Evolutionary conservation across 37 sponge, comb jelly and placozoan species (phyloP).

Genomic region (Beroe forskalii): DNA sequence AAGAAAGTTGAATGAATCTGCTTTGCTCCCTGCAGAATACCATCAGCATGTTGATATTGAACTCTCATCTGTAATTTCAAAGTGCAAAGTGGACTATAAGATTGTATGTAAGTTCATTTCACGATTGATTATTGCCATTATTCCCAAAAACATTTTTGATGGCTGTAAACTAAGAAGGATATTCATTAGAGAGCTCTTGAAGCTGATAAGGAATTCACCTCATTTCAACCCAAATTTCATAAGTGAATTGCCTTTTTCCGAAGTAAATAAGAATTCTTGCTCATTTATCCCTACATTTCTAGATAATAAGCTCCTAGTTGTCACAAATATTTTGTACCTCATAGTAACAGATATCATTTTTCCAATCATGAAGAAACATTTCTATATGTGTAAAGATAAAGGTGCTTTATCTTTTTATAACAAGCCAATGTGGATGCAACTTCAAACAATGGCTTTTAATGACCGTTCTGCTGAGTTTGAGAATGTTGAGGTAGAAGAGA

Average conservation of each 20-base stretch:
- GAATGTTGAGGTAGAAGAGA: too few species aligned
- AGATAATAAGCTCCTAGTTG: not conserved
- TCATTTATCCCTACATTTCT: not conserved
- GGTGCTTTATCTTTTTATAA: not conserved
- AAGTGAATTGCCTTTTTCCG: not conserved
- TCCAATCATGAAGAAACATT: not conserved
- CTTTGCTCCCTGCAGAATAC: too few species aligned
- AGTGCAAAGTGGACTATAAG: not conserved
- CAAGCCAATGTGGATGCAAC: not conserved
- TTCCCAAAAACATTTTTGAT: not conserved
- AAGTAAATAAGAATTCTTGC: not conserved
- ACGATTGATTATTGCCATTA: not conserved
- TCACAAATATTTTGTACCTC: not conserved
- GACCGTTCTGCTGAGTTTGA: not conserved
- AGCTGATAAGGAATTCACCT: not conserved
- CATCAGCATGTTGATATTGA: too few species aligned
- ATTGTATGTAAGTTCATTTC: not conserved
- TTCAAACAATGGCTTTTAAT: not conserved
- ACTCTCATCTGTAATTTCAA: not conserved
- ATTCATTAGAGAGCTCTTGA: not conserved
- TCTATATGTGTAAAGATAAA: not conserved
- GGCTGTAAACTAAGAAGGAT: not conserved
- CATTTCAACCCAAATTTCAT: not conserved
- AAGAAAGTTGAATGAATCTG: too few species aligned
- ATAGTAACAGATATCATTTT: not conserved